phyloP scores from a whole-genome alignment of 2,888 invertebrate species.

The Erebia epiphron region DNA sequence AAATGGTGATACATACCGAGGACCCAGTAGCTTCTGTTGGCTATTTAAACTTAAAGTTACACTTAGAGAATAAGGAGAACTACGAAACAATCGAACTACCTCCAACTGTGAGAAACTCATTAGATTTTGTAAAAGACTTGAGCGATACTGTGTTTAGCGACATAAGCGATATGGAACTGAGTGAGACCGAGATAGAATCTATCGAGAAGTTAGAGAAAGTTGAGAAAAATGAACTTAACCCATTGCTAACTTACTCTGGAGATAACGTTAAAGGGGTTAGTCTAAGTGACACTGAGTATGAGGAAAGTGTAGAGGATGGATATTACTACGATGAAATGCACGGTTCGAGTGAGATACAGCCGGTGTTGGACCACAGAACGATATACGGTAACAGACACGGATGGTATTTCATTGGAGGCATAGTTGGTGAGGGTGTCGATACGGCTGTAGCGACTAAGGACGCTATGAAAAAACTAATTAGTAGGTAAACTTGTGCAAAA shows the following conservation, averaged over 20 bases:
- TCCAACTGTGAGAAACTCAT: constrained; percentile 79
- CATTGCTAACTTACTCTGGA: constrained; percentile 65
- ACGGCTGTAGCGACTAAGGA: constrained; percentile 86
- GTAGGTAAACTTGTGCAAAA: constrained; percentile 86
- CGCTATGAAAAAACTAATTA: constrained; percentile 90
- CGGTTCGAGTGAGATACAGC: constrained; percentile 81
- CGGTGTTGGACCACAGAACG: constrained; percentile 84
- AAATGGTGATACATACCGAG: constrained; percentile 94
- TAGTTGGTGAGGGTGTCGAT: constrained; percentile 87
- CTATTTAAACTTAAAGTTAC: constrained; percentile 94
- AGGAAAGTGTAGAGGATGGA: constrained; percentile 63
- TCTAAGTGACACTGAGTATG: constrained; percentile 54
- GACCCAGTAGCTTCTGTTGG: constrained; percentile 98
- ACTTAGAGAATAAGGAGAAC: constrained; percentile 87
- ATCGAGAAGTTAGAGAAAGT: constrained; percentile 80
- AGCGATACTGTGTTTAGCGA: constrained; percentile 86
- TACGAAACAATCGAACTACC: constrained; percentile 65
- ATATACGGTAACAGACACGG: constrained; percentile 88
- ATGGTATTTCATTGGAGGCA: constrained; percentile 93
- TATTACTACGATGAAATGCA: constrained; percentile 72
- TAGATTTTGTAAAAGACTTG: constrained; percentile 84
- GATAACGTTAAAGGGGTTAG: constrained; percentile 53
- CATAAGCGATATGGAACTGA: constrained; percentile 85
- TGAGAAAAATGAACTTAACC: constrained; percentile 71
- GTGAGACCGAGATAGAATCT: constrained; percentile 84